Evolutionary conservation across 2,888 invertebrate genomes (phyloP), one percentile per base, ranked within the genome.

Genomic region (Caenorhabditis imperialis): DNA sequence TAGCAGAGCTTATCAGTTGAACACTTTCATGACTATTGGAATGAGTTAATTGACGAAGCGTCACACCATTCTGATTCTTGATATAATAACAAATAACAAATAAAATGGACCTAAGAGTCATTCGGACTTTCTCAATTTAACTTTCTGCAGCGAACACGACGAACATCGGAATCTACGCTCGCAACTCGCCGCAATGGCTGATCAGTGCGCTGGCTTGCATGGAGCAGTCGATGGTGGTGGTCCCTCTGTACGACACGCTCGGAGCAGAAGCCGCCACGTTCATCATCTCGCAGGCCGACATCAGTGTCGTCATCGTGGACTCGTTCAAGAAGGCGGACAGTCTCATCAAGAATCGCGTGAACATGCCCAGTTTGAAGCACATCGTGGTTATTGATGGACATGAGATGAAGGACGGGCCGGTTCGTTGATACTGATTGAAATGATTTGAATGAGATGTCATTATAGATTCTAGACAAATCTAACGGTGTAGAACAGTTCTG

Each of bases 201-300:
- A 74, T 84, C 40, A 63, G 83, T 37, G 65, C 79, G 3, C 58
- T 87, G n/a, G 86, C 78, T 1, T 80, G 78, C 44, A 62, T 84
- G 27, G 77, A 81, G 8, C 83, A 84, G 42, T 86, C 86, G 10
- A 92, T 96, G 92, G 95, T 96, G 55, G 92, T 95, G 81, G 94
- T 97, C 76, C 96, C 97, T 54, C 91, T 98, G 67, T 97, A 98
- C 89, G 98, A 98, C 89, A 97, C 97, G 3, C 91, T 97, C 81
- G 97, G 97, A 88, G 94, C 95, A 83, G 96, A 97, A 89, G 95
- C 97, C 81, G 96, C 96, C 91, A 93, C 94, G 90, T 88, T 77
- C 72, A 86, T 87, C 37, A 72, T 87, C 7, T 88, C 88, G 81
- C 85, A 84, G 78, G 81, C 83, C 3, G 84, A 81, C 8, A 85